Percentiles rank a stretch among this genome's conserved stretches.
Evolutionary conservation across 2,888 invertebrate genomes (phyloP).

Genomic region (Dryomyza anilis): DNA sequence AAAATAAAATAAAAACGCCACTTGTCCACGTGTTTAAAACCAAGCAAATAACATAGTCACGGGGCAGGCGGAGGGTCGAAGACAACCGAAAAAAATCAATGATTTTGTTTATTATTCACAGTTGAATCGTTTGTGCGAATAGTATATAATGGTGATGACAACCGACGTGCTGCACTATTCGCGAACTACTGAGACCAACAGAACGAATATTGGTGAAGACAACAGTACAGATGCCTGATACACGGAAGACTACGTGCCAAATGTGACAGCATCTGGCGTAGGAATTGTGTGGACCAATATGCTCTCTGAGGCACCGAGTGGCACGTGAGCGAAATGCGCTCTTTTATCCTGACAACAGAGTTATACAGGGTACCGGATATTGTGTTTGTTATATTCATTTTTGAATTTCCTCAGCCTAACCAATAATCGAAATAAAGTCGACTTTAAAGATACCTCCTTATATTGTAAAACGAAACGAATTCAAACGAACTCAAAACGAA

Average conservation of each 20-base stretch:
- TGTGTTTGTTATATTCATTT: too few species aligned
- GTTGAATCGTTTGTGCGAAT: too few species aligned
- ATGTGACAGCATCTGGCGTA: constrained; percentile 3
- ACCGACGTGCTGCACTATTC: background rate
- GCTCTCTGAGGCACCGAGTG: constrained; percentile 14
- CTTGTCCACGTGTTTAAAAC: background rate
- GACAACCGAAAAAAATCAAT: constrained; percentile 22
- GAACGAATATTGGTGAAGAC: constrained; percentile 3
- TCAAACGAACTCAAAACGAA: too few species aligned
- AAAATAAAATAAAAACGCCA: too few species aligned
- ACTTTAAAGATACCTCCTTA: too few species aligned
- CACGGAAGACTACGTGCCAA: background rate
- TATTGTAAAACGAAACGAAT: too few species aligned
- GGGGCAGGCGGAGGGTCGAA: too few species aligned
- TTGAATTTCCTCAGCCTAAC: too few species aligned
- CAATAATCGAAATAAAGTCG: too few species aligned
- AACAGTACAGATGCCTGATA: background rate
- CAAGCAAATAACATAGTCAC: background rate
- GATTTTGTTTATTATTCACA: background rate
- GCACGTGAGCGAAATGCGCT: constrained; percentile 9
- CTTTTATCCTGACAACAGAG: too few species aligned
- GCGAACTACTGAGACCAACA: background rate
- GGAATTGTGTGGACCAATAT: background rate
- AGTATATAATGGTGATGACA: background rate
- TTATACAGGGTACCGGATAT: too few species aligned